Percentiles rank a stretch among this genome's conserved stretches.
Conservation (phyloP, 30 jellyfish, hydroid and myxozoan genomes). For the Aurelia aurita region DNA sequence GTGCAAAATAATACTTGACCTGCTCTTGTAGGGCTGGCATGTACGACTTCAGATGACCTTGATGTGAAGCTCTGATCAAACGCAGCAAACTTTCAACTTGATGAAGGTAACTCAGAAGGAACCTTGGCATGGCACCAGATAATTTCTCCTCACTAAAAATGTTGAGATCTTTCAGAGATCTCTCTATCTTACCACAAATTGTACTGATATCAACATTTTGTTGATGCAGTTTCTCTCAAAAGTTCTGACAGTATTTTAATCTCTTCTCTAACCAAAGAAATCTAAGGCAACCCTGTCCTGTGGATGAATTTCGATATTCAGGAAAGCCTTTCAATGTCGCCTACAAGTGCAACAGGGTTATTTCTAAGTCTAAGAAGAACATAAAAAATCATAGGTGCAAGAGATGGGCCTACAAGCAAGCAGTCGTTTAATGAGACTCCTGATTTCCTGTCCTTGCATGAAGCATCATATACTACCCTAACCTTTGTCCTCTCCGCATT, state of each 20-base stretch:
- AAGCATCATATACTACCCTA: too few relatives aligned
- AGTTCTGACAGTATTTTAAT: neutral
- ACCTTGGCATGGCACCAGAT: neutral
- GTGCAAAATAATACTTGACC: constrained; percentile 46
- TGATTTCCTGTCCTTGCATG: too few relatives aligned
- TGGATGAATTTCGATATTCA: too few relatives aligned
- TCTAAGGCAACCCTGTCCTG: too few relatives aligned
- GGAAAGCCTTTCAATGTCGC: too few relatives aligned
- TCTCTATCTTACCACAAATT: constrained; percentile 7
- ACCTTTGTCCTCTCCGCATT: too few relatives aligned
- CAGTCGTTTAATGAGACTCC: too few relatives aligned
- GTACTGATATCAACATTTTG: neutral
- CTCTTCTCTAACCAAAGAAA: too few relatives aligned
- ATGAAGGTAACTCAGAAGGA: constrained; percentile 8
- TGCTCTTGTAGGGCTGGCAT: constrained; percentile 42
- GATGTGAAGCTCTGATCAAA: constrained; percentile 37
- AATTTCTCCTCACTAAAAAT: neutral
- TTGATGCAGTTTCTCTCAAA: neutral
- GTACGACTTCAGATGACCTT: constrained; percentile 13
- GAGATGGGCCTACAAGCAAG: too few relatives aligned
- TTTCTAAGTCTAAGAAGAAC: too few relatives aligned
- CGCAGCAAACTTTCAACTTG: constrained; percentile 30
- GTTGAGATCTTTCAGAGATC: neutral
- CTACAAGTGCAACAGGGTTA: too few relatives aligned
- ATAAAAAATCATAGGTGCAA: too few relatives aligned